These are phyloP conservation scores for Arenaria interpres DNA, from an alignment of 2,113 vertebrate species.

Conservation along the genomic window DNA sequence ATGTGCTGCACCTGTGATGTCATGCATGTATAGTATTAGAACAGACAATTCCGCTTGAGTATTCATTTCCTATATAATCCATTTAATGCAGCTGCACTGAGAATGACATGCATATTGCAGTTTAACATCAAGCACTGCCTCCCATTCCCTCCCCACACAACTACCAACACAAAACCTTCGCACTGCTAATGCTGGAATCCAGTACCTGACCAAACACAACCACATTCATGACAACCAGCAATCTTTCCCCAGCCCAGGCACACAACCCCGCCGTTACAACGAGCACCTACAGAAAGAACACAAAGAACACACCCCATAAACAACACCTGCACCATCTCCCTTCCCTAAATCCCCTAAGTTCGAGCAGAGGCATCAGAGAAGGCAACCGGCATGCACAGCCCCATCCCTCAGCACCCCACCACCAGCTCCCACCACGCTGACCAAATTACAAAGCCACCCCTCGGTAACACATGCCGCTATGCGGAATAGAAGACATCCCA, in stretches of 20 bases:
- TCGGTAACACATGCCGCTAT: not conserved
- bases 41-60: not conserved
- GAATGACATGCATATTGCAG: not conserved
- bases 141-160: not conserved
- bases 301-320: constrained; percentile 13
- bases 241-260: not conserved
- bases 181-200: not conserved
- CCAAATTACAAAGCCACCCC: not conserved
- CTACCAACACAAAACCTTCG: not conserved
- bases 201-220: not conserved
- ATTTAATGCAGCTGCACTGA: not conserved
- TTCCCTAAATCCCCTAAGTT: not conserved
- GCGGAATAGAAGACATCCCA: not conserved
- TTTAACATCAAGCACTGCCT: not conserved
- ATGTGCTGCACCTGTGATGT: not conserved
- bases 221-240: not conserved
- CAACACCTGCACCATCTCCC: not conserved
- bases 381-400: not conserved
- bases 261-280: not conserved
- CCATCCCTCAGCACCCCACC: not conserved
- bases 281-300: not conserved
- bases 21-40: not conserved
- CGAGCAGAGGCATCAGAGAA: not conserved
- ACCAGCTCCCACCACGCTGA: not conserved
- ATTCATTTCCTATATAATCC: not conserved